These are phyloP conservation scores for Corydoras sp. DNA, from an alignment of 2,113 vertebrate species.

Conservation along the genomic window DNA sequence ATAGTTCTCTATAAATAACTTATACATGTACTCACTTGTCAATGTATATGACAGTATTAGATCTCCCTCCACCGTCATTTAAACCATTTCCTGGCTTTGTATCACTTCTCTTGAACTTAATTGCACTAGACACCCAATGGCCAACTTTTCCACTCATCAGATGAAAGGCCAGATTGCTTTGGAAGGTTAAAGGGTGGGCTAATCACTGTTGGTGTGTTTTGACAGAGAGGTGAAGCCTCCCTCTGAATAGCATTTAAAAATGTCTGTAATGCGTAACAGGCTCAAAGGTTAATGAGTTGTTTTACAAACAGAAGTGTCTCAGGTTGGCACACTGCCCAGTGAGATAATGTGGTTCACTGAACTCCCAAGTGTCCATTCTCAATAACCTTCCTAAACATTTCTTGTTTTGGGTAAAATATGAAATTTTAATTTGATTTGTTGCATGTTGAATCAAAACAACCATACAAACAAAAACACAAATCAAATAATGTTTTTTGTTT, in stretches of 20 bases:
- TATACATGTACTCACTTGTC: background rate
- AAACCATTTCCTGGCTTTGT: background rate
- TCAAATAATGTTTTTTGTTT: no score
- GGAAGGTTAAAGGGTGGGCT: conserved; percentile 24
- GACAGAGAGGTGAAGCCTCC: conserved; percentile 5
- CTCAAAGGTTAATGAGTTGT: conserved; percentile 40
- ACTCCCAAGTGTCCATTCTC: background rate
- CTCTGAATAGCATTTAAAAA: conserved; percentile 30
- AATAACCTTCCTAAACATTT: no score
- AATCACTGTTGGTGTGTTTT: conserved; percentile 13
- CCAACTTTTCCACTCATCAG: conserved; percentile 3
- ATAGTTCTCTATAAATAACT: background rate
- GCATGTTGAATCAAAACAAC: no score
- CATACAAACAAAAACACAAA: no score
- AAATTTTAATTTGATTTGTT: no score
- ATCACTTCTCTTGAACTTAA: conserved; percentile 17
- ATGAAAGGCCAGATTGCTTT: conserved; percentile 26
- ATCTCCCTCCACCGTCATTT: background rate
- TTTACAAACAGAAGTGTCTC: conserved; percentile 22
- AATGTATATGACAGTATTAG: background rate
- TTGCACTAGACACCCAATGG: conserved; percentile 9
- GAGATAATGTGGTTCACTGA: conserved; percentile 5
- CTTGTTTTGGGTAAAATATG: no score
- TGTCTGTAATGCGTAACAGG: conserved; percentile 27
- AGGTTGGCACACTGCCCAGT: conserved; percentile 17